Conservation (phyloP, 2,888 invertebrate species). For the Drosophila mettleri region DNA sequence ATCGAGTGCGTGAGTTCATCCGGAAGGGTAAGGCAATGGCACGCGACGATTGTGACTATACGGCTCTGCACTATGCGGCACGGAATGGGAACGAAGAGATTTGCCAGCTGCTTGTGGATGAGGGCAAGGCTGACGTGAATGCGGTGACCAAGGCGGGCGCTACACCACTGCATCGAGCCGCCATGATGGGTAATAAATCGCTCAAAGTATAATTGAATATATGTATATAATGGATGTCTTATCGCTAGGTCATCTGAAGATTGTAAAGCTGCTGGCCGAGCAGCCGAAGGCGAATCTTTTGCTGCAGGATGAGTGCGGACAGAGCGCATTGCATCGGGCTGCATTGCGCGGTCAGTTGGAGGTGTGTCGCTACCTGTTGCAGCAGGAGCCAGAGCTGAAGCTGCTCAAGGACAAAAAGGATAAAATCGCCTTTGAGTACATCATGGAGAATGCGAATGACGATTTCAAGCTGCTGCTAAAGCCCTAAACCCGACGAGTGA, state of each 20-base stretch:
- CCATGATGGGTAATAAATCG: conserved; percentile 87
- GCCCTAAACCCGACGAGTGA: conserved; percentile 56
- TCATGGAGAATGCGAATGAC: conserved; percentile 83
- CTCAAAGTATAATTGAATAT: conserved; percentile 7
- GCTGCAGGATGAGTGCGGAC: conserved; percentile 91
- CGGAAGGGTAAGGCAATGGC: conserved; percentile 87
- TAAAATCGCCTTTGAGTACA: conserved; percentile 84
- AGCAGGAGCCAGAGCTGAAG: conserved; percentile 76
- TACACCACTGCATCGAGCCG: conserved; percentile 93
- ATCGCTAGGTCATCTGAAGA: conserved; percentile 86
- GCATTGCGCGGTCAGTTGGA: conserved; percentile 86
- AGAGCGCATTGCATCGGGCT: conserved; percentile 92
- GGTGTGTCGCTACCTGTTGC: conserved; percentile 81
- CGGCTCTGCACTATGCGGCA: conserved; percentile 95
- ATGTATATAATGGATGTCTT: conserved; percentile 27
- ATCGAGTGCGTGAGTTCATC: conserved; percentile 88
- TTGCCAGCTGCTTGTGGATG: conserved; percentile 88
- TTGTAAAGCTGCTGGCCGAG: conserved; percentile 89
- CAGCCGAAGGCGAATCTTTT: conserved; percentile 87
- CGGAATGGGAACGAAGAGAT: conserved; percentile 90
- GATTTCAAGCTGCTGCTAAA: conserved; percentile 84
- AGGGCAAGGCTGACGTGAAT: conserved; percentile 90
- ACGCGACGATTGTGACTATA: conserved; percentile 92
- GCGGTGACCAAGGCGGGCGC: conserved; percentile 91
- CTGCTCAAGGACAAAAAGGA: conserved; percentile 85